Base-by-base conservation (phyloP, 2,113 vertebrate species). In the Fulica atra region DNA sequence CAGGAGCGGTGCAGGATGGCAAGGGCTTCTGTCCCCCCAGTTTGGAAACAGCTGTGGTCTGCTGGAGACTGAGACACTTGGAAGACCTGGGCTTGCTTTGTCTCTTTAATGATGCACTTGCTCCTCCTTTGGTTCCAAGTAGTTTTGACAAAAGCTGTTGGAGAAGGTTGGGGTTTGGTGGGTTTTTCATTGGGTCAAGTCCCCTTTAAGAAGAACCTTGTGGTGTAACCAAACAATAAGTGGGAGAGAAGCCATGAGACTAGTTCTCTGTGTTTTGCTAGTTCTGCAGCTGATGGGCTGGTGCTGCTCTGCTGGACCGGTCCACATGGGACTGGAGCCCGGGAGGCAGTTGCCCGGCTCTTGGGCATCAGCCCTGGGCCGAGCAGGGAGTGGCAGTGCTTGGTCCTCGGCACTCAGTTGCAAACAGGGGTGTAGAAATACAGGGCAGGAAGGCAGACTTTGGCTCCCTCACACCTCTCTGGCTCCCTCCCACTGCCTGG, bases 401-500 rank as follows among this genome's bases (percentile, higher is more conserved):
- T 28, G 64, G 21, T 61, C n/a, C 29, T 77, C 31, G 36, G 44
- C 8, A 0, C 51, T 26, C 36, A 9, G 26, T 2, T 53, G 38
- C 56, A 42, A 16, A n/a, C 4, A 13, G 44, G n/a, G 13, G 25
- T 31, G 7, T 44, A 15, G 29, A 71, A n/a, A 17, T 15, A 15
- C 0, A 10, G 7, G 4, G 9, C 19, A 21, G 19, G 38, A 51
- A 57, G 64, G 33, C 2, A 1, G 18, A 3, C 0, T 40, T 51
- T 10, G 51, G 54, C 12, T 16, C 21, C 60, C 25, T n/a, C 10
- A 1, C 2, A 12, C 24, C 44, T 4, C 0, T 40, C 38, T 12
- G 51, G 54, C 12, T 16, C 21, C 60, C 28, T 40, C 8, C 1
- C 2, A 11, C 24, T 25, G 7, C 64, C 0, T 0, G 2, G 4